Conservation (phyloP, 2,888 invertebrate genomes). For the Caenorhabditis sp. region DNA sequence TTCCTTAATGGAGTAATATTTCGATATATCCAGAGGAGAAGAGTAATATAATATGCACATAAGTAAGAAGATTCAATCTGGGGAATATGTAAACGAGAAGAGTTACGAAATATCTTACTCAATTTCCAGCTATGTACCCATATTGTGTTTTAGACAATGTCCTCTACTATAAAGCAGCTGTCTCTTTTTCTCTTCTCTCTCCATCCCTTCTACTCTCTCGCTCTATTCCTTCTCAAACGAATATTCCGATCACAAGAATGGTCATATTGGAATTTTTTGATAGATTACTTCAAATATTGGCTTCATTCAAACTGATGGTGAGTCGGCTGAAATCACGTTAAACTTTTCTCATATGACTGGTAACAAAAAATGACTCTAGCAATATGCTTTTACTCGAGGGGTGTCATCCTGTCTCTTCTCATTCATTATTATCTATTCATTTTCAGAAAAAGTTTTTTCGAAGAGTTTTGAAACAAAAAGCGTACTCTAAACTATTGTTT, state of each 20-base stretch:
- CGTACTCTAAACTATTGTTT: not conserved
- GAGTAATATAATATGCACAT: too few species aligned
- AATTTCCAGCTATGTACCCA: too few species aligned
- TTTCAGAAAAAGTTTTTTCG: not conserved
- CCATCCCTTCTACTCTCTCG: not conserved
- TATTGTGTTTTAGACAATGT: not conserved
- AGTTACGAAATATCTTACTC: too few species aligned
- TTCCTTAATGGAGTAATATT: not conserved
- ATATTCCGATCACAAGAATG: constrained; percentile 5
- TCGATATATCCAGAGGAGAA: too few species aligned
- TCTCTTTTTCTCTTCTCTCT: not conserved
- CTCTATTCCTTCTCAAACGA: not conserved
- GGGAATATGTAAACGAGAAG: too few species aligned
- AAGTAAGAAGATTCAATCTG: too few species aligned
- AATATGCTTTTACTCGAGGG: not conserved
- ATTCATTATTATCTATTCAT: not conserved
- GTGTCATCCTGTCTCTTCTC: not conserved
- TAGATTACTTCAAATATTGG: constrained; percentile 23
- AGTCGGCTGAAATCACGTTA: constrained; percentile 28
- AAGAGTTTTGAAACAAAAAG: not conserved
- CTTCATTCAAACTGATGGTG: constrained; percentile 11
- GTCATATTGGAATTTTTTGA: constrained; percentile 16
- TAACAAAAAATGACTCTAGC: constrained; percentile 1
- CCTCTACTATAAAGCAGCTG: not conserved
- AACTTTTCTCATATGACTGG: constrained; percentile 21